These are phyloP conservation scores for Eucera pruinosa DNA, from an alignment of 2,888 invertebrate species.

Conservation along the genomic window DNA sequence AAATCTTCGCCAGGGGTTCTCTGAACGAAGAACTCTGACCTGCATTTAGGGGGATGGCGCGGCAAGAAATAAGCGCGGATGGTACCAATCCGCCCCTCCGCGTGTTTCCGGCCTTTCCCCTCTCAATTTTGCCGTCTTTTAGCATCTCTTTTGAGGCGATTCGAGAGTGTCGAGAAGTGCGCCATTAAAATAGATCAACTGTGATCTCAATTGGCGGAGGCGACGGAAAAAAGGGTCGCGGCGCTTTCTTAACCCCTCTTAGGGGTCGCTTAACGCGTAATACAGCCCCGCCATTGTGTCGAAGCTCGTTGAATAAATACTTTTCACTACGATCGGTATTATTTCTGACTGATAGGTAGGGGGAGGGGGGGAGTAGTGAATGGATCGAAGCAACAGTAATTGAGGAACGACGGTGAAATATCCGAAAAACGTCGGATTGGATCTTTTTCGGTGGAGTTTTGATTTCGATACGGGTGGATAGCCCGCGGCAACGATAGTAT, in stretches of 20 bases:
- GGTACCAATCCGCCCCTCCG: constrained; percentile 8
- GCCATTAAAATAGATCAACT: constrained; percentile 66
- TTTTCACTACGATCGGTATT: constrained; percentile 10
- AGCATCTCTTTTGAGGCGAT: constrained; percentile 58
- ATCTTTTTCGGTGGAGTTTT: background rate
- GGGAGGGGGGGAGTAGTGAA: no score
- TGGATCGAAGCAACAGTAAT: background rate
- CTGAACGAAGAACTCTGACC: constrained; percentile 43
- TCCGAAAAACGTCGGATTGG: background rate
- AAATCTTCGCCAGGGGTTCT: constrained; percentile 27
- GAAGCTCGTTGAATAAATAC: constrained; percentile 41
- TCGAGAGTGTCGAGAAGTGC: constrained; percentile 56
- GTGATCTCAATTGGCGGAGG: constrained; percentile 46
- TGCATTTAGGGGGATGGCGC: constrained; percentile 34
- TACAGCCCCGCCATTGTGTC: constrained; percentile 42
- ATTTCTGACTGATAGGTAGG: background rate
- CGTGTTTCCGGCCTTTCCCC: constrained; percentile 50
- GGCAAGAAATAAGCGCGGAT: constrained; percentile 54
- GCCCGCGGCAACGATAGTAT: background rate
- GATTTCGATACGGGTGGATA: constrained; percentile 6
- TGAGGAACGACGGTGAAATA: background rate
- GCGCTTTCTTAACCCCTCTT: constrained; percentile 36
- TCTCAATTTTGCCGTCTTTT: constrained; percentile 59
- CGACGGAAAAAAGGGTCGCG: constrained; percentile 42
- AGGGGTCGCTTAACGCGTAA: constrained; percentile 31